A percentile compares a stretch with the other conserved stretches of the same genome.
Conservation (phyloP, 2,797 vertebrate species). For the Coregonus suidteri region DNA sequence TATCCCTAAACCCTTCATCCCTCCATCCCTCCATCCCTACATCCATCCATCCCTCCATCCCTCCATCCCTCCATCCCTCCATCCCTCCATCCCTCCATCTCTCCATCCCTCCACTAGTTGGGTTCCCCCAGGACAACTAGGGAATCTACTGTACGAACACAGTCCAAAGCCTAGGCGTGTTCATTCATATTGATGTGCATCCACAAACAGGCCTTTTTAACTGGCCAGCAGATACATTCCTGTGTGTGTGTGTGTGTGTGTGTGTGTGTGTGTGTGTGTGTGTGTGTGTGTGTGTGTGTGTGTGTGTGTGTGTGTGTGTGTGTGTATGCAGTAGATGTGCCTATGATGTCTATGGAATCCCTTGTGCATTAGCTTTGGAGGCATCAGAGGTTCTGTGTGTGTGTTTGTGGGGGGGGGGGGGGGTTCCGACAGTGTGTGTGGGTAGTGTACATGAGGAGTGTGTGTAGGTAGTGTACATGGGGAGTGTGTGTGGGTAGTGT, state of each 20-base stretch:
- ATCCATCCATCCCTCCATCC: too few relatives aligned
- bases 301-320: constrained; percentile 17
- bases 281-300: constrained; percentile 28
- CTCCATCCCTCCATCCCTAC: too few relatives aligned
- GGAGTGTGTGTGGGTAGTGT: constrained; percentile 13
- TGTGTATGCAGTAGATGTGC: neutral
- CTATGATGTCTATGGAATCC: neutral
- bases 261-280: constrained; percentile 23
- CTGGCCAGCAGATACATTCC: constrained; percentile 26
- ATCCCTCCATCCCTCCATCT: too few relatives aligned
- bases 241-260: constrained; percentile 26
- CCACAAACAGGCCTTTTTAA: constrained; percentile 41
- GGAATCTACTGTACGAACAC: constrained; percentile 37
- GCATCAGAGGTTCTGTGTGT: constrained; percentile 40
- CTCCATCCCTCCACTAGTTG: constrained; percentile 6
- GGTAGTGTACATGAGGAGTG: constrained; percentile 22
- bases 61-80: too few relatives aligned
- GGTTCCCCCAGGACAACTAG: constrained; percentile 26
- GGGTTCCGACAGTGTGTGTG: neutral
- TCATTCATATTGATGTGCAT: constrained; percentile 32
- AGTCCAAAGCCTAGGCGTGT: constrained; percentile 28
- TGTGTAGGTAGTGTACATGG: constrained; percentile 10
- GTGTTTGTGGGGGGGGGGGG: neutral
- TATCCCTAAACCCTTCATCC: too few relatives aligned
- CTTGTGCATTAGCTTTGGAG: neutral